phyloP scores from a whole-genome alignment of 2,797 vertebrate species.

The Taeniopygia guttata region DNA sequence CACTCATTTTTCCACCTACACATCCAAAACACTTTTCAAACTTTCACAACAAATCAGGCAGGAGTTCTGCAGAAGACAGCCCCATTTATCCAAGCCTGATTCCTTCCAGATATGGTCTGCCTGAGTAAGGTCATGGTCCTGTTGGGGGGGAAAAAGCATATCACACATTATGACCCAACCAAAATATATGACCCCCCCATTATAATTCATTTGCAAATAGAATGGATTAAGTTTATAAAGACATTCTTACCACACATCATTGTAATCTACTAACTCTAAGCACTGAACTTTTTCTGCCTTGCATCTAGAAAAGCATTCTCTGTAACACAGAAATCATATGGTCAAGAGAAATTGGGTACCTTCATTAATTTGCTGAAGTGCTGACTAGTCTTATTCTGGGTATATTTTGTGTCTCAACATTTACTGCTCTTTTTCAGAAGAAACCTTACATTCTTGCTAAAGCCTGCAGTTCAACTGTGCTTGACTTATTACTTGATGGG shows the following conservation, averaged over 20 bases:
- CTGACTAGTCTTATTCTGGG: neutral
- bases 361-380: neutral
- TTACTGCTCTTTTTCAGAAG: neutral
- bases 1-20: neutral
- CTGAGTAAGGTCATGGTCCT: neutral
- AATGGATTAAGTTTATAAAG: neutral
- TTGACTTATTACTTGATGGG: neutral
- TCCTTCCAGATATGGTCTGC: neutral
- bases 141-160: fast-evolving
- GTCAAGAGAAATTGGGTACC: neutral
- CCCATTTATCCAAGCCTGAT: neutral
- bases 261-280: neutral
- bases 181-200: too few relatives aligned
- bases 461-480: neutral
- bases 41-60: neutral
- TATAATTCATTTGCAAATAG: neutral
- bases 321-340: neutral
- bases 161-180: too few relatives aligned
- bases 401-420: neutral
- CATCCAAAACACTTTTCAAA: neutral
- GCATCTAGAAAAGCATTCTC: neutral
- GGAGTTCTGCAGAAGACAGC: neutral
- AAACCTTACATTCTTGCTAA: neutral
- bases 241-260: neutral
- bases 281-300: neutral